Conservation (phyloP, 2,797 vertebrate species). For the Typhlichthys eigenmanni region DNA sequence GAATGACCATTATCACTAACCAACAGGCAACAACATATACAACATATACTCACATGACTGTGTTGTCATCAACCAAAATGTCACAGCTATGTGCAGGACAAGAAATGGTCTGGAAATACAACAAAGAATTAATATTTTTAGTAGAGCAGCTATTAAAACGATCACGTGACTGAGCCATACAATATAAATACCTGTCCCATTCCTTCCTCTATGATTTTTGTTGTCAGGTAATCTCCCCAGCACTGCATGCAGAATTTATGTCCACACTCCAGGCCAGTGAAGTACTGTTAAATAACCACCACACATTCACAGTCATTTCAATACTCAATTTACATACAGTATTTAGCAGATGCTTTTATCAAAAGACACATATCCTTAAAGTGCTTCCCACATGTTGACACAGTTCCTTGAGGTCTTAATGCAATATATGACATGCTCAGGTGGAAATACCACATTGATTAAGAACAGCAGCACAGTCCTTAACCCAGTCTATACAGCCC, state of each 20-base stretch:
- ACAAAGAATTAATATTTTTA: conserved; percentile 43
- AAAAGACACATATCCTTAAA: too few species aligned
- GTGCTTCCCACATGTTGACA: too few species aligned
- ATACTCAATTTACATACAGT: too few species aligned
- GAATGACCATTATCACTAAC: too few species aligned
- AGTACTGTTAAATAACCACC: conserved; percentile 84
- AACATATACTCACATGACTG: conserved; percentile 94
- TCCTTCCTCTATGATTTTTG: conserved; percentile 99
- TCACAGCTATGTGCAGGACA: conserved; percentile 99
- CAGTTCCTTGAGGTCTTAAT: too few species aligned
- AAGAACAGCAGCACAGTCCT: too few species aligned
- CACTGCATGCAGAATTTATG: conserved; percentile 99
- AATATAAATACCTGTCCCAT: conserved; percentile 92
- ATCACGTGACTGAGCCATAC: background rate
- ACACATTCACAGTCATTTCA: conserved; percentile 5
- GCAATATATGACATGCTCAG: too few species aligned
- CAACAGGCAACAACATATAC: too few species aligned
- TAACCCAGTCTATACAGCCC: too few species aligned
- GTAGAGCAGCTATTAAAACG: conserved; percentile 13
- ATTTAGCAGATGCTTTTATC: too few species aligned
- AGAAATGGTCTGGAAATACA: conserved; percentile 90
- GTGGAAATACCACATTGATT: background rate
- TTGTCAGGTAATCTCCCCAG: conserved; percentile 99
- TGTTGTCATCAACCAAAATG: conserved; percentile 99
- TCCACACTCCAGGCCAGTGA: conserved; percentile 98